A percentile compares a stretch with the other conserved stretches of the same genome.
Evolutionary conservation across 2,888 invertebrate genomes (phyloP).

Genomic region (Tetrapedia diversipes): DNA sequence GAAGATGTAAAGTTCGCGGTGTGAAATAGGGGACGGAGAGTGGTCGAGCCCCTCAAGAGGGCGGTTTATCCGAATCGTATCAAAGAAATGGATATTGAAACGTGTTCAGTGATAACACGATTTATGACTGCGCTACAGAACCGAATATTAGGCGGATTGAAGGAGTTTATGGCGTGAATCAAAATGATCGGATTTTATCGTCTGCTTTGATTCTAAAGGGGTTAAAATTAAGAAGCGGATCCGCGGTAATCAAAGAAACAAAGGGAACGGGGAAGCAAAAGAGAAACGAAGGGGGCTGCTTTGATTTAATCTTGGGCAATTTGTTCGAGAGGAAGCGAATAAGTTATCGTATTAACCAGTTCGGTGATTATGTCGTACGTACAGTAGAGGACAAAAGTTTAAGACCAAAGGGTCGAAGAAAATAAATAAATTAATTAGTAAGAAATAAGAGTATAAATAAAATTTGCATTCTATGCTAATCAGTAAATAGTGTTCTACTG

Average conservation of each 20-base stretch:
- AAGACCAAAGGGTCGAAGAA: too few species aligned
- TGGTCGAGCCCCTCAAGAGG: background rate
- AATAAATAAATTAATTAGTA: too few species aligned
- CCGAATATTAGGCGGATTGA: slow-evolving; percentile 20
- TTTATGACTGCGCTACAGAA: background rate
- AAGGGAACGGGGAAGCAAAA: slow-evolving; percentile 11
- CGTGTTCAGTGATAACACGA: slow-evolving; percentile 16
- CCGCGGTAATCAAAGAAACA: slow-evolving; percentile 44
- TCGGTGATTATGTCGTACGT: too few species aligned
- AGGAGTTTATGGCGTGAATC: slow-evolving; percentile 13
- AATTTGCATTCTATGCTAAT: too few species aligned
- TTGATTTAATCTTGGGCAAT: slow-evolving; percentile 32
- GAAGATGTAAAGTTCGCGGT: slow-evolving; percentile 1
- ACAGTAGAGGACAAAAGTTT: too few species aligned
- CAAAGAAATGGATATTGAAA: slow-evolving; percentile 20
- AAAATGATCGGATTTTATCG: slow-evolving; percentile 24
- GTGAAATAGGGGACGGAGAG: slow-evolving; percentile 22
- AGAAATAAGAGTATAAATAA: too few species aligned
- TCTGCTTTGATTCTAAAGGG: slow-evolving; percentile 35
- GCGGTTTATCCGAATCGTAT: slow-evolving; percentile 5
- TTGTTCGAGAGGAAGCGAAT: background rate
- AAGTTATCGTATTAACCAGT: too few species aligned
- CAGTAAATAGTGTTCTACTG: too few species aligned
- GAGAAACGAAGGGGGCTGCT: background rate
- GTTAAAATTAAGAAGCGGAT: slow-evolving; percentile 45